phyloP scores from a whole-genome alignment of 2,888 invertebrate species.

The Lasioglossum villosulum region DNA sequence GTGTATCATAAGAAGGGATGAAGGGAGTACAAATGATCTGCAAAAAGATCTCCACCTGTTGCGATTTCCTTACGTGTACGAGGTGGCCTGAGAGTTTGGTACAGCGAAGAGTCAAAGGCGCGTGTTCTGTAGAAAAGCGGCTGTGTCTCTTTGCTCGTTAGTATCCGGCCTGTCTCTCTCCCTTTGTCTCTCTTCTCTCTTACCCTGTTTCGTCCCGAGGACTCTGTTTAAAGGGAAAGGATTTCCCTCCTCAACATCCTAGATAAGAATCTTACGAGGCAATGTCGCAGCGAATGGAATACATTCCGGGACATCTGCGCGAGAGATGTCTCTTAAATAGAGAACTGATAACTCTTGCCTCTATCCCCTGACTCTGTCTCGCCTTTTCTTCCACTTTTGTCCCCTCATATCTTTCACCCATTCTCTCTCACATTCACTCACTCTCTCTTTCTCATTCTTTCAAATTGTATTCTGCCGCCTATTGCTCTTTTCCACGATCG shows the following conservation, averaged over 20 bases:
- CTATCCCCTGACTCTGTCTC: slow-evolving; percentile 14
- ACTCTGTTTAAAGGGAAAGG: slow-evolving; percentile 67
- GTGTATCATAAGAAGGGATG: neutral
- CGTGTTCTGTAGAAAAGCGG: slow-evolving; percentile 23
- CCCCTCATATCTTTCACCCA: neutral
- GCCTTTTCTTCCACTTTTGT: slow-evolving; percentile 10
- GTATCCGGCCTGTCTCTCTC: slow-evolving; percentile 34
- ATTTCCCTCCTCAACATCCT: slow-evolving; percentile 56
- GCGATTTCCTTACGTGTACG: slow-evolving; percentile 26
- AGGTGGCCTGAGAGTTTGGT: slow-evolving; percentile 32
- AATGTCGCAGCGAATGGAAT: slow-evolving; percentile 69
- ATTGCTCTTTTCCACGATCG: slow-evolving; percentile 18
- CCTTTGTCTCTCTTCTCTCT: slow-evolving; percentile 48
- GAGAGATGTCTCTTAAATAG: slow-evolving; percentile 58
- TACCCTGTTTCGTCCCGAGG: slow-evolving; percentile 81
- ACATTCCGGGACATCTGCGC: slow-evolving; percentile 60
- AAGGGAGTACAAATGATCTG: neutral
- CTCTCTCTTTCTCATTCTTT: slow-evolving; percentile 11
- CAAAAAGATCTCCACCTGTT: slow-evolving; percentile 15
- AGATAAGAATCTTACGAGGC: slow-evolving; percentile 71
- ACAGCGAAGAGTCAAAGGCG: slow-evolving; percentile 41
- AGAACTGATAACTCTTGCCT: slow-evolving; percentile 49
- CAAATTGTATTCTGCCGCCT: neutral
- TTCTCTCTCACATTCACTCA: slow-evolving; percentile 12
- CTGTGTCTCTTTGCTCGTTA: slow-evolving; percentile 28